Conservation (phyloP, 2,888 invertebrate genomes). For the Listrodromus nycthemerus region DNA sequence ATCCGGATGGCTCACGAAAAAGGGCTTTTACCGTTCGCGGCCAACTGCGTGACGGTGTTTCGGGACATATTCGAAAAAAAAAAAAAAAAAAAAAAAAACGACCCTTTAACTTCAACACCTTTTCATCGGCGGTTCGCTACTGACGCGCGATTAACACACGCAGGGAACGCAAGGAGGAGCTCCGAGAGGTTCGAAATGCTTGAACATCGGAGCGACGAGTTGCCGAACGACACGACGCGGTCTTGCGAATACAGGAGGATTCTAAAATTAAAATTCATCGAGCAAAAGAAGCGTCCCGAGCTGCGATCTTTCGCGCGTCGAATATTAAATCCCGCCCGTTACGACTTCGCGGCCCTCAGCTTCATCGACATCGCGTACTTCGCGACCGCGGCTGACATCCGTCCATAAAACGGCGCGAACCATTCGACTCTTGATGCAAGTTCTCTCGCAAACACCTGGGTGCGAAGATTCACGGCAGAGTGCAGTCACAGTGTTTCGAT, state of each 20-base stretch:
- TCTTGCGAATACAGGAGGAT: slow-evolving; percentile 64
- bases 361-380: slow-evolving; percentile 18
- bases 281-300: slow-evolving; percentile 67
- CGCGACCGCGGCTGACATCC: slow-evolving; percentile 39
- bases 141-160: not conserved
- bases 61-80: slow-evolving; percentile 10
- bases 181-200: slow-evolving; percentile 30
- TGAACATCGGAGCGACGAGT: slow-evolving; percentile 28
- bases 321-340: slow-evolving; percentile 36
- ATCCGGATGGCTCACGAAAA: slow-evolving; percentile 26
- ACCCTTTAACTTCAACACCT: slow-evolving; percentile 79
- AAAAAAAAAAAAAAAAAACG: slow-evolving; percentile 66
- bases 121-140: slow-evolving; percentile 51
- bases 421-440: slow-evolving; percentile 53
- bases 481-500: slow-evolving; percentile 30
- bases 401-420: slow-evolving; percentile 61
- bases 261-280: slow-evolving; percentile 75
- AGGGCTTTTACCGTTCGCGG: slow-evolving; percentile 30
- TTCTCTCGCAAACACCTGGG: slow-evolving; percentile 60
- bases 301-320: slow-evolving; percentile 42
- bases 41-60: slow-evolving; percentile 52
- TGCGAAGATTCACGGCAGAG: slow-evolving; percentile 59
- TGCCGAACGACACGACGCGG: slow-evolving; percentile 23
- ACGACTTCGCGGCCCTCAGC: slow-evolving; percentile 16
- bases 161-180: slow-evolving; percentile 11